Evolutionary conservation across 2,113 vertebrate species (phyloP).

Genomic region (Microtus montanus): DNA sequence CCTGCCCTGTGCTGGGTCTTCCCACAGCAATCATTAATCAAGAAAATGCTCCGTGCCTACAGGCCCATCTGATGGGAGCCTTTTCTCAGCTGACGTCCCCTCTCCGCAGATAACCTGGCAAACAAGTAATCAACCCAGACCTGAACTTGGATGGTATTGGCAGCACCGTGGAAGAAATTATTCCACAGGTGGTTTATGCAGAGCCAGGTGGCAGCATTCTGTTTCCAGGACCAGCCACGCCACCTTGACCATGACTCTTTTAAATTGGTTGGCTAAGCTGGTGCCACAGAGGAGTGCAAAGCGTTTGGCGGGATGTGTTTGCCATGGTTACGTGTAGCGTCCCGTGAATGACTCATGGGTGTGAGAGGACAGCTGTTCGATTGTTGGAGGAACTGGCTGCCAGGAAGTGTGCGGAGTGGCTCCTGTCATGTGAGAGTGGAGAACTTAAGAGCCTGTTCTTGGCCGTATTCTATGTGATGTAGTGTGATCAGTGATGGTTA

Average conservation of each 20-base stretch:
- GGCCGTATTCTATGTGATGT: neutral
- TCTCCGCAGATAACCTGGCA: neutral
- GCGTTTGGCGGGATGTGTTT: neutral
- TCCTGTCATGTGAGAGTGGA: neutral
- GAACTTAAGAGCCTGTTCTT: neutral
- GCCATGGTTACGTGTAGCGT: neutral
- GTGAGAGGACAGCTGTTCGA: neutral
- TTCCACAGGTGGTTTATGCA: neutral
- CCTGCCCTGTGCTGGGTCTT: neutral
- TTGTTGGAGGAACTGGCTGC: neutral
- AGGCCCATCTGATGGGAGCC: neutral
- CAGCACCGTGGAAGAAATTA: neutral
- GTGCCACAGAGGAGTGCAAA: neutral
- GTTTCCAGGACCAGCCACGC: slow-evolving; percentile 14
- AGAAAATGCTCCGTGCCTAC: neutral
- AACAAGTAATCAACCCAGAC: neutral
- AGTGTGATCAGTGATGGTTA: neutral
- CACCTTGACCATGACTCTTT: neutral
- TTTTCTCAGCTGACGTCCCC: neutral
- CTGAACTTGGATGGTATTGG: neutral
- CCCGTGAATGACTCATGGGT: neutral
- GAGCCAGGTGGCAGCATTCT: neutral
- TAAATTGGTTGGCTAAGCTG: neutral
- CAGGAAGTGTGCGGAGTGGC: neutral
- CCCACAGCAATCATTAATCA: neutral